Base-by-base conservation (phyloP, 2,797 vertebrate species). In the Poliocrania exsul region DNA sequence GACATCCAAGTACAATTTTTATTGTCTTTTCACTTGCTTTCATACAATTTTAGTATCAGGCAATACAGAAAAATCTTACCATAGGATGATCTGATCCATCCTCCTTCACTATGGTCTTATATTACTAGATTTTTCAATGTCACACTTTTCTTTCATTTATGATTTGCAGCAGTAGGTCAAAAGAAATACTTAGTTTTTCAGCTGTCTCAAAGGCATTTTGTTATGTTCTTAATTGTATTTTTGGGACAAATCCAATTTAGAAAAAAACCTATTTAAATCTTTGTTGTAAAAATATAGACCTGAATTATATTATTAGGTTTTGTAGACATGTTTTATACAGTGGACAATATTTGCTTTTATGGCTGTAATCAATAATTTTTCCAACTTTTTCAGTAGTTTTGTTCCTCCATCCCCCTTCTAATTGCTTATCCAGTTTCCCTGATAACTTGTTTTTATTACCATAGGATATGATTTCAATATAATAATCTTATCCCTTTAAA, bases 21-120 rank as follows among this genome's bases (percentile, higher is more conserved):
- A 51, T 78, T 74, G 42, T 69, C 81, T 94, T 66, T 95, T 95
- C 84, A 75, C 71, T 85, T 94, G 28, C 49, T 95, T 95, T 96
- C 61, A 81, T 57, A 62, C 19, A 66, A 80, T 73, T 86, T 72
- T 89, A 74, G 71, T 72, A 90, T 92, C 92, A 93, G 92, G 33
- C 57, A 81, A 93, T 56, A 78, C 11, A 69, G 75, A 86, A 77
- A 81, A 46, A 23, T 12, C n/a, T 61, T 84, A 9, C 9, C 31
- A 31, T 11, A 21, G 46, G 15, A 49, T 78, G 46, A 49, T 64
- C 53, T 89, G 14, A 46, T 71, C 28, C 42, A 67, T 54, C 7
- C 7, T 72, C 2, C 28, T 86, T 78, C 23, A 17, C 14, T 28
- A 25, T 0, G 4, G 8, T 74, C 71, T 78, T 38, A 58, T 18